Conservation (phyloP, 2,113 vertebrate species). For the Emydura subglobosa region DNA sequence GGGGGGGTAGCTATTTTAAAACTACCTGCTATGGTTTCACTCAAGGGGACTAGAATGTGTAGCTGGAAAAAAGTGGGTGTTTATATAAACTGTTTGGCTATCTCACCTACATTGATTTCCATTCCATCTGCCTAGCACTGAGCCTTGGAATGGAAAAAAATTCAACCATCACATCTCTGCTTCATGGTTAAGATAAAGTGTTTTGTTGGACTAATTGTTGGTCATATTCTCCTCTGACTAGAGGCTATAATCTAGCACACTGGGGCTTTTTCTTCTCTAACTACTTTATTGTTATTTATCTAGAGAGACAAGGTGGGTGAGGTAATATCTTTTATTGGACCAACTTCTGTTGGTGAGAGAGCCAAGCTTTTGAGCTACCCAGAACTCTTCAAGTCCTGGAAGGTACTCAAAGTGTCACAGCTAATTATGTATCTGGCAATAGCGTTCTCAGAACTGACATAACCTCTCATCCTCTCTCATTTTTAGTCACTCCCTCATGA, state of each 20-base stretch:
- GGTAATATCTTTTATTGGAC: not conserved
- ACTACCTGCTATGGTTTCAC: not conserved
- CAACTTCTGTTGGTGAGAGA: not conserved
- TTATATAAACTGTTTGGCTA: rapidly evolving
- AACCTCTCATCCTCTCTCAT: not conserved
- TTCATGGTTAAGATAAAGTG: not conserved
- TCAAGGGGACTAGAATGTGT: not conserved
- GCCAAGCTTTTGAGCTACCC: not conserved
- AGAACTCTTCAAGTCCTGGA: not conserved
- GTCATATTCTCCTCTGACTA: not conserved
- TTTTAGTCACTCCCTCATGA: not conserved
- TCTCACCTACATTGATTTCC: not conserved
- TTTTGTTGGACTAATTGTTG: not conserved
- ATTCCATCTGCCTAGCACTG: not conserved
- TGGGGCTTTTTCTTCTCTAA: not conserved
- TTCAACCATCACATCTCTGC: not conserved
- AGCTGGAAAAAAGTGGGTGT: not conserved
- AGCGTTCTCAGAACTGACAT: not conserved
- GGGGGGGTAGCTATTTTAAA: not conserved
- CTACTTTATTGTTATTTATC: not conserved
- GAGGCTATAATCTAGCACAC: not conserved
- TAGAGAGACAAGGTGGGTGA: not conserved
- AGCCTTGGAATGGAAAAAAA: not conserved
- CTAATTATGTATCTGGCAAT: not conserved
- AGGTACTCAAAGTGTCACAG: not conserved